These are phyloP conservation scores for Micrasema longulum DNA, from an alignment of 1,140 invertebrate genomes.

Conservation along the genomic window DNA sequence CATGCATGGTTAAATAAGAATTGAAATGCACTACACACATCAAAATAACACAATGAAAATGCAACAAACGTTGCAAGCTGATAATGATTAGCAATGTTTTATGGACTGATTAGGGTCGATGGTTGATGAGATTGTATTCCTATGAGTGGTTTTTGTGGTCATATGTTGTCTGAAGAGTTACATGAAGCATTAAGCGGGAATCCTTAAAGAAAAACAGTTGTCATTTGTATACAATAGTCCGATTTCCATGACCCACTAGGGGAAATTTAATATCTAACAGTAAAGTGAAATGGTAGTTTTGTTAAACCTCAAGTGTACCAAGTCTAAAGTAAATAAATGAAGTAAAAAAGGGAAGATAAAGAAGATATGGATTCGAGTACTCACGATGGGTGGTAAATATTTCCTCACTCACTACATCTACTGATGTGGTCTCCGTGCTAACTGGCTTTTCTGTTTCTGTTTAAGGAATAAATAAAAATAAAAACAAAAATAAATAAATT, in stretches of 20 bases:
- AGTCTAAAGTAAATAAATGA: slow-evolving; percentile 20
- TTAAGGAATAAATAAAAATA: slow-evolving; percentile 47
- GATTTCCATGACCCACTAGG: slow-evolving; percentile 25
- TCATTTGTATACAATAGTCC: slow-evolving; percentile 27
- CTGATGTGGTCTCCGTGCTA: slow-evolving; percentile 58
- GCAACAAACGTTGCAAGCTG: slow-evolving; percentile 37
- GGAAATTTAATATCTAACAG: slow-evolving; percentile 12
- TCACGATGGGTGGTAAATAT: slow-evolving; percentile 53
- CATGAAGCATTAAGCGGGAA: slow-evolving; percentile 22
- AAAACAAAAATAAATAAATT: slow-evolving; percentile 55
- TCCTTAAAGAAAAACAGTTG: background rate
- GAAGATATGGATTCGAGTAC: slow-evolving; percentile 51
- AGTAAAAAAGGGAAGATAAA: slow-evolving; percentile 23
- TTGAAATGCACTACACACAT: slow-evolving; percentile 38
- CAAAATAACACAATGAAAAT: slow-evolving; percentile 38
- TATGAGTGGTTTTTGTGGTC: background rate
- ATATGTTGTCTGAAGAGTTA: slow-evolving; percentile 19
- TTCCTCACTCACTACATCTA: slow-evolving; percentile 53
- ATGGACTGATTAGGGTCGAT: slow-evolving; percentile 26
- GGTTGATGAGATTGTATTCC: slow-evolving; percentile 23
- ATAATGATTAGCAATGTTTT: slow-evolving; percentile 24
- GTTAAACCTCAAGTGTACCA: slow-evolving; percentile 28
- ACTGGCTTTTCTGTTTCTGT: slow-evolving; percentile 47
- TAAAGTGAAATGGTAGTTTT: slow-evolving; percentile 27
- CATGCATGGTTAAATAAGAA: slow-evolving; percentile 47